These are phyloP conservation scores for Gracilinanus agilis DNA, from an alignment of 2,113 vertebrate species.

Conservation along the genomic window DNA sequence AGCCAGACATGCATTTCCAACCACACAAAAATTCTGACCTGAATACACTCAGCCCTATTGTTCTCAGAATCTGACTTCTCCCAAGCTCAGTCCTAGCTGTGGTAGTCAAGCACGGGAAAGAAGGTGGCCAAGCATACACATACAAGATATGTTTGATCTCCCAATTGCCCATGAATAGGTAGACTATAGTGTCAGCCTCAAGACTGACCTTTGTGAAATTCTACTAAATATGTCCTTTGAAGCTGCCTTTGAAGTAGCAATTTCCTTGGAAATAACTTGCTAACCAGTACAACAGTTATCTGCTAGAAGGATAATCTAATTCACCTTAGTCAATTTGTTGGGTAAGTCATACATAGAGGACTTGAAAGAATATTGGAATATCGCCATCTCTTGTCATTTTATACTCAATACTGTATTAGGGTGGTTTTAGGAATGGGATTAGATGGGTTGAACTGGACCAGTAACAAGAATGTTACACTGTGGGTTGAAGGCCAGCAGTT, in stretches of 20 bases:
- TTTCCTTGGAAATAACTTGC: not conserved
- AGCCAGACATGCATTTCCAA: not conserved
- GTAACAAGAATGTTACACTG: too few species aligned
- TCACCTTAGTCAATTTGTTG: not conserved
- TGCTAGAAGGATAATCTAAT: not conserved
- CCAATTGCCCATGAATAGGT: not conserved
- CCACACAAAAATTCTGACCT: not conserved
- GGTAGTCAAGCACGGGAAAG: not conserved
- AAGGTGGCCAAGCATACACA: not conserved
- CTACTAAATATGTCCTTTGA: not conserved
- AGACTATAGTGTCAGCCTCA: not conserved
- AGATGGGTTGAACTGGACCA: too few species aligned
- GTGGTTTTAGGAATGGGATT: too few species aligned
- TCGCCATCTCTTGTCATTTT: not conserved
- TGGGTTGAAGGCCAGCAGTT: too few species aligned
- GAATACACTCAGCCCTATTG: not conserved
- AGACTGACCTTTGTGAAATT: not conserved
- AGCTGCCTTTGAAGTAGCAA: not conserved
- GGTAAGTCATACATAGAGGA: not conserved
- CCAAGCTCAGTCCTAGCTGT: not conserved
- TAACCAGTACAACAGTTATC: not conserved
- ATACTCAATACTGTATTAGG: too few species aligned
- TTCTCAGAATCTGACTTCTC: not conserved
- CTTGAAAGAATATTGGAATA: not conserved
- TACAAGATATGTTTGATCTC: not conserved